These are phyloP conservation scores for Dinothrombium tinctorium DNA, from an alignment of 1,140 invertebrate genomes.

Conservation along the genomic window DNA sequence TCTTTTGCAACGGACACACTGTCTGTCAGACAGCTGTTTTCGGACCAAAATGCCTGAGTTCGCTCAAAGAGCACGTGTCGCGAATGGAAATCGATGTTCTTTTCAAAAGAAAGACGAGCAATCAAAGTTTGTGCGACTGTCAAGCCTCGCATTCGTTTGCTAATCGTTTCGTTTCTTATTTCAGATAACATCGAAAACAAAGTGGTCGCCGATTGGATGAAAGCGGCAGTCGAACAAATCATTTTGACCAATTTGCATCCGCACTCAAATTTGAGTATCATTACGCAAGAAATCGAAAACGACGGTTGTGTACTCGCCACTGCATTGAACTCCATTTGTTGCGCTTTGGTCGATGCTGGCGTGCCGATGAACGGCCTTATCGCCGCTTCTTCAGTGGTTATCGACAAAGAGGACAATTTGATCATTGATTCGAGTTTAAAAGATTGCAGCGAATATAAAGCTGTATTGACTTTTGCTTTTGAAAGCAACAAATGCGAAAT, in stretches of 20 bases:
- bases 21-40: constrained; percentile 47
- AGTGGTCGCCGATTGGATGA: constrained; percentile 44
- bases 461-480: not conserved
- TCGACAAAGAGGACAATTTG: not conserved
- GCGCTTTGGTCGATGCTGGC: constrained; percentile 9
- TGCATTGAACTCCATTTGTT: constrained; percentile 3
- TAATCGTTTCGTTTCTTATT: constrained; percentile 9
- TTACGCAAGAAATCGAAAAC: constrained; percentile 64
- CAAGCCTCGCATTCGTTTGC: not conserved
- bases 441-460: not conserved
- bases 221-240: constrained; percentile 44
- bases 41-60: constrained; percentile 54
- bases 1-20: constrained; percentile 27
- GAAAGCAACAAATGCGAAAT: not conserved
- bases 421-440: constrained; percentile 1
- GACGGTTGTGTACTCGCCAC: constrained; percentile 38
- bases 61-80: constrained; percentile 47
- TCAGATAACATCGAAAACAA: constrained; percentile 33
- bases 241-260: constrained; percentile 44
- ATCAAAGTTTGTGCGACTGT: constrained; percentile 2
- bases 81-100: constrained; percentile 49
- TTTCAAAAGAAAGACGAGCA: constrained; percentile 28
- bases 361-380: constrained; percentile 8
- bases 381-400: not conserved
- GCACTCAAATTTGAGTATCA: constrained; percentile 43